A percentile compares a stretch with the other conserved stretches of the same genome.
Evolutionary conservation across 2,888 invertebrate species (phyloP).

Genomic region (Thereva unica): DNA sequence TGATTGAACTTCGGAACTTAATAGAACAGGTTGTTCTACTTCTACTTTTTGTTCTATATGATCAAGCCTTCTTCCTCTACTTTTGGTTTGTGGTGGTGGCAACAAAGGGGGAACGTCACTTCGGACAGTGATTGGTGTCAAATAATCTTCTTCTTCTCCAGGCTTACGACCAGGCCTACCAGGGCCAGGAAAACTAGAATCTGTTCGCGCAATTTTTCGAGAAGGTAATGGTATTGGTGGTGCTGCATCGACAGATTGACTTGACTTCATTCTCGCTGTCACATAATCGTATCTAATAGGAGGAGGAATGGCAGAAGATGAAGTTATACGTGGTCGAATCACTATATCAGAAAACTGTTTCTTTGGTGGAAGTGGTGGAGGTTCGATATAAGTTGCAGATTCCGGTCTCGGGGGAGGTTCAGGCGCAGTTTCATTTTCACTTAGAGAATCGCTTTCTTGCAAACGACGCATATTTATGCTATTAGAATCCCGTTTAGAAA

Average conservation of each 20-base stretch:
- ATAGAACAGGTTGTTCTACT: slow-evolving; percentile 18
- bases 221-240: slow-evolving; percentile 68
- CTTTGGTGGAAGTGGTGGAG: slow-evolving; percentile 75
- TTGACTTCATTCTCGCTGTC: slow-evolving; percentile 40
- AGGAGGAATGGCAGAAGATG: slow-evolving; percentile 44
- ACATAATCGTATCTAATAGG: slow-evolving; percentile 53
- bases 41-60: slow-evolving; percentile 51
- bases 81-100: slow-evolving; percentile 60
- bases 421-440: slow-evolving; percentile 57
- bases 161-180: slow-evolving; percentile 61
- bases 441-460: slow-evolving; percentile 58
- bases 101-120: slow-evolving; percentile 56
- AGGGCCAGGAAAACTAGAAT: slow-evolving; percentile 59
- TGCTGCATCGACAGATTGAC: slow-evolving; percentile 47
- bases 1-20: slow-evolving; percentile 41
- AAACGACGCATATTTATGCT: slow-evolving; percentile 58
- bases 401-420: slow-evolving; percentile 59
- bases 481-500: slow-evolving; percentile 56
- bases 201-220: slow-evolving; percentile 60
- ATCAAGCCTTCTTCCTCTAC: slow-evolving; percentile 47
- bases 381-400: slow-evolving; percentile 62
- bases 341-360: slow-evolving; percentile 65
- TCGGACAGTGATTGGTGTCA: slow-evolving; percentile 64
- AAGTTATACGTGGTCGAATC: slow-evolving; percentile 58
- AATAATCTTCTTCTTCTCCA: slow-evolving; percentile 68